phyloP scores from a whole-genome alignment of 2,888 invertebrate genomes.

The Steromphala cineraria region DNA sequence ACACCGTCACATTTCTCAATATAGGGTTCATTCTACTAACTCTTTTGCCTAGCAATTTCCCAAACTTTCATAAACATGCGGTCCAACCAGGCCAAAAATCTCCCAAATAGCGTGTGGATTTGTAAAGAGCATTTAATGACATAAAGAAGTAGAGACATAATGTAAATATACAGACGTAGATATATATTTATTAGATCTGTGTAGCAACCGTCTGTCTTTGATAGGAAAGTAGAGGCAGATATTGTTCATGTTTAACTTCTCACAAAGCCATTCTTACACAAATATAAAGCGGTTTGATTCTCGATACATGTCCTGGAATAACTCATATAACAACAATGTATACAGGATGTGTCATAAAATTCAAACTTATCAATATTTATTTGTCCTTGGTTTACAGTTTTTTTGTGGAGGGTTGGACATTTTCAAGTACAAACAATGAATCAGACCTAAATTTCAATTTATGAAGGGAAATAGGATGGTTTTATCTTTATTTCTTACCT shows the following conservation, averaged over 20 bases:
- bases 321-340: not conserved
- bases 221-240: too few relatives aligned
- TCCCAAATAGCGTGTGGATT: not conserved
- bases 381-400: not conserved
- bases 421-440: too few relatives aligned
- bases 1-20: not conserved
- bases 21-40: not conserved
- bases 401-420: not conserved
- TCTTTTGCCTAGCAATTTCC: not conserved
- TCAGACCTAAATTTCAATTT: too few relatives aligned
- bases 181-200: too few relatives aligned
- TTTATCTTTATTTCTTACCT: too few relatives aligned
- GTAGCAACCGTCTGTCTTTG: too few relatives aligned
- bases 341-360: not conserved
- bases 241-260: conserved; percentile 2
- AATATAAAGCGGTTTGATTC: not conserved
- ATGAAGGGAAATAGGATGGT: too few relatives aligned
- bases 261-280: conserved; percentile 15
- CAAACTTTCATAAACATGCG: conserved; percentile 17
- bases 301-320: not conserved
- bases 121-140: not conserved
- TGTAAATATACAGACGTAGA: not conserved
- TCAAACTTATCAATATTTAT: conserved; percentile 17
- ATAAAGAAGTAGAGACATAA: not conserved
- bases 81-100: not conserved